Base-by-base conservation (phyloP, 2,797 vertebrate genomes). In the Eremophila alpestris region DNA sequence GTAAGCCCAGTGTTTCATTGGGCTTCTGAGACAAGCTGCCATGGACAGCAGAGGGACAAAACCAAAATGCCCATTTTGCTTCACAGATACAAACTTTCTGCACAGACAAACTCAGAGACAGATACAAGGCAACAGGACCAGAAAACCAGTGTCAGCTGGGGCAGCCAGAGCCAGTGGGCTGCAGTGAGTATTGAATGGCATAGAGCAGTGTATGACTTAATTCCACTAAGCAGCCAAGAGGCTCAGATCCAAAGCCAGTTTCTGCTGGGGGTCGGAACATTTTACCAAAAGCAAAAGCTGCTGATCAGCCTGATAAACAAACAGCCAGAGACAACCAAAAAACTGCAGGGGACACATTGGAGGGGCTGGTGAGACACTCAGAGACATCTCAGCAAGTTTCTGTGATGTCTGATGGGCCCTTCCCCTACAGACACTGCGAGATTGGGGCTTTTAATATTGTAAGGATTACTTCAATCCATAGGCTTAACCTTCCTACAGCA, bases 1-100 rank as follows among this genome's bases (percentile, higher is more conserved):
- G 21, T 21, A 32, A 84, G 40, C 6, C 30, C 23, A 29, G 40
- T 0, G 0, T 17, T 75, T 59, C 56, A 32, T 0, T 3, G 2
- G 34, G 16, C 67, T 30, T 82, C 58, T 40, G 56, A 75, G 56
- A 76, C 52, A 64, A 77, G 41, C 40, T 86, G 84, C 54, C 19
- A 3, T 0, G 18, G 60, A 54, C 10, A 20, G 56, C 46, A 83
- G 56, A 87, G n/a, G 14, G 13, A 6, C 23, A 45, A 14, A 18
- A 75, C 49, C 59, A 34, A 1, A 16, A 45, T 0, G 14, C n/a
- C 34, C 1, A 0, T 23, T 63, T 48, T 16, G 49, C 14, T 64
- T 60, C 65, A 58, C 30, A 75, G 62, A 56, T 8, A 24, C 27
- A 69, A 34, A 65, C 32, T 9, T 83, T 74, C 54, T 55, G 22